Percentiles rank a stretch among this genome's conserved stretches.
Evolutionary conservation across 2,797 vertebrate genomes (phyloP).

Genomic region (Muraenolepis orangiensis): DNA sequence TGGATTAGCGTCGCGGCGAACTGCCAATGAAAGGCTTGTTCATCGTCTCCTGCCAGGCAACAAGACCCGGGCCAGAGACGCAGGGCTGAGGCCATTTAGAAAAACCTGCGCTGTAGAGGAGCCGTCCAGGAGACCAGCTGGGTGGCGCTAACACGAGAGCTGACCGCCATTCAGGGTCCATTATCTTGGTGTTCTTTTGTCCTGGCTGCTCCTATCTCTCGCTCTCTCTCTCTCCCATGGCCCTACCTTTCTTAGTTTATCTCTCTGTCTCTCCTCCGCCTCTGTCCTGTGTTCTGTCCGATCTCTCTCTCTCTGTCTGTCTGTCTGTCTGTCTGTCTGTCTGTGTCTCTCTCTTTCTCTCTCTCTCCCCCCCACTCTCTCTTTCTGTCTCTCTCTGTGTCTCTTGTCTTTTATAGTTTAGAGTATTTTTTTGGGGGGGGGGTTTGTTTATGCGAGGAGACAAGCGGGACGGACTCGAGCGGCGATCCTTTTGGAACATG

Average conservation of each 20-base stretch:
- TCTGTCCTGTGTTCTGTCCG: not conserved
- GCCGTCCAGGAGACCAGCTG: constrained; percentile 69
- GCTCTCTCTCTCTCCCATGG: not conserved
- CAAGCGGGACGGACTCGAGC: not conserved
- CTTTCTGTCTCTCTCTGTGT: constrained; percentile 39
- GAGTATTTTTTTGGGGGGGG: too few species aligned
- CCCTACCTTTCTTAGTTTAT: not conserved
- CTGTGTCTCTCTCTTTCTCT: constrained; percentile 12
- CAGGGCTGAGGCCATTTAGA: constrained; percentile 57
- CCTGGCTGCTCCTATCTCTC: not conserved
- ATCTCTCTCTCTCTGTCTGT: not conserved
- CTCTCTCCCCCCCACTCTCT: constrained; percentile 30
- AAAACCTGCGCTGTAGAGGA: constrained; percentile 53
- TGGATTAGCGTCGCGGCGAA: constrained; percentile 24
- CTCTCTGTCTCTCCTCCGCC: constrained; percentile 16
- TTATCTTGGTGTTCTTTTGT: constrained; percentile 52
- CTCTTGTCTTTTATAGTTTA: not conserved
- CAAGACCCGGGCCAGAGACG: constrained; percentile 57
- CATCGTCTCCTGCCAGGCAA: constrained; percentile 58
- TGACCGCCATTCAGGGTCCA: constrained; percentile 52
- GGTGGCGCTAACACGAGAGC: constrained; percentile 59
- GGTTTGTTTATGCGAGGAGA: not conserved
- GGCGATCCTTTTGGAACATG: not conserved
- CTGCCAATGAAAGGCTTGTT: constrained; percentile 49
- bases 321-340: not conserved